phyloP scores from a whole-genome alignment of 2,888 invertebrate species.

The Caenorhabditis angaria region DNA sequence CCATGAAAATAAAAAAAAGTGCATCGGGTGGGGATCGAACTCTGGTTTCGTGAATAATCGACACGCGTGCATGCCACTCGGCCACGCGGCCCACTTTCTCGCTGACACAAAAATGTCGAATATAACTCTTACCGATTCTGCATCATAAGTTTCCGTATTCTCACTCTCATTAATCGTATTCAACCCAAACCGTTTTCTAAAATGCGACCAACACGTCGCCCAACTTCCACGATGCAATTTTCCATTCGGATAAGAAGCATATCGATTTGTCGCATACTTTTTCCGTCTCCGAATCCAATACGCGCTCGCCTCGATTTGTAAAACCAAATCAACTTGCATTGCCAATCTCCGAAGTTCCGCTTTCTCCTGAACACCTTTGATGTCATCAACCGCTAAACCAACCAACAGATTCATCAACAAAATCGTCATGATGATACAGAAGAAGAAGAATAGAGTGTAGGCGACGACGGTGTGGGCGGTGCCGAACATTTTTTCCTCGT shows the following conservation, averaged over 20 bases:
- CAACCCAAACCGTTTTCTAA: constrained; percentile 34
- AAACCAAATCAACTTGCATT: constrained; percentile 62
- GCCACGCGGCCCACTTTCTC: too few species aligned
- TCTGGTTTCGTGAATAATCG: too few species aligned
- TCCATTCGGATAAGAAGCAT: constrained; percentile 23
- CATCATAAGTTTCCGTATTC: constrained; percentile 8
- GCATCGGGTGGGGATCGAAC: too few species aligned
- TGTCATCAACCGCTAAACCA: constrained; percentile 76
- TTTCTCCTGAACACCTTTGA: constrained; percentile 76
- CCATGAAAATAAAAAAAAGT: too few species aligned
- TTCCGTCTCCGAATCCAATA: constrained; percentile 33
- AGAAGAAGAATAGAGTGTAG: constrained; percentile 73
- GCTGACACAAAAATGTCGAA: too few species aligned
- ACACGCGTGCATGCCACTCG: too few species aligned
- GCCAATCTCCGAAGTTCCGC: constrained; percentile 74
- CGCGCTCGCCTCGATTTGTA: constrained; percentile 50
- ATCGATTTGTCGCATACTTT: constrained; percentile 26
- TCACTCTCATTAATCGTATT: constrained; percentile 21
- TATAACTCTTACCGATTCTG: constrained; percentile 27
- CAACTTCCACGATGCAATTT: constrained; percentile 16
- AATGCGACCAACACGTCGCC: constrained; percentile 28
- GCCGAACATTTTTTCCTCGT: constrained; percentile 45
- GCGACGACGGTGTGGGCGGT: constrained; percentile 59
- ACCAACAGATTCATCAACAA: constrained; percentile 74
- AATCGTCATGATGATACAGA: constrained; percentile 72